Evolutionary conservation across 2,113 vertebrate genomes (phyloP), one percentile per base, ranked within the genome.

Genomic region (Cephalophus harveyi): DNA sequence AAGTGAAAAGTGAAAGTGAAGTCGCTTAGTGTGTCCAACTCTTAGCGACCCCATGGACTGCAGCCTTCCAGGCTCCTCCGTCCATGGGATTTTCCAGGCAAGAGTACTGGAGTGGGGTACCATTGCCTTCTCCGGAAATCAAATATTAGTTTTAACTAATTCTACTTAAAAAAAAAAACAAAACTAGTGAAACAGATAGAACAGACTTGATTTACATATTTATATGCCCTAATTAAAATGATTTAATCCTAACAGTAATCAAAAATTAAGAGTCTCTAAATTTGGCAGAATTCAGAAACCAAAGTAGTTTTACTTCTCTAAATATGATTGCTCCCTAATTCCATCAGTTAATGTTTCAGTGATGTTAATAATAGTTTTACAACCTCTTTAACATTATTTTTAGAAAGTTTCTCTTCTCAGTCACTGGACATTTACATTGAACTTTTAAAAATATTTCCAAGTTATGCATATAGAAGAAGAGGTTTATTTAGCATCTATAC

Each of bases 131-230:
- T 43, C 40, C 40, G 40, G 40, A 43, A 43, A 43, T 43, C 40
- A 93, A 96, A 90, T 79, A 64, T 54, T 94, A n/a, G n/a, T 79
- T 93, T 93, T 89, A 52, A 78, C n/a, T 92, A 74, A 96, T 95
- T 92, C 48, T 90, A 95, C 16, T 93, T 88, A 33, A 50, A 46
- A 43, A 43, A 43, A 43, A 87, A 74, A 40, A 14, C 9, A 57
- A 87, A 43, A 12, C 12, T 59, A 67, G 43, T 21, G 16, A 92
- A 96, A 88, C 36, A 54, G 48, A 76, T 50, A 57, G 40, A 92
- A 78, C 46, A 91, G 52, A 52, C 12, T 59, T 11, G 6, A 74
- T 71, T 94, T 88, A 59, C 10, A 14, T 83, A 28, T 60, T 89
- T 81, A 33, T 7, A 21, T 46, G 30, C 57, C 57, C 86, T 84